Evolutionary conservation across 2,113 vertebrate species (phyloP), one percentile per base, ranked within the genome.

Genomic region (Charadrius vociferus): DNA sequence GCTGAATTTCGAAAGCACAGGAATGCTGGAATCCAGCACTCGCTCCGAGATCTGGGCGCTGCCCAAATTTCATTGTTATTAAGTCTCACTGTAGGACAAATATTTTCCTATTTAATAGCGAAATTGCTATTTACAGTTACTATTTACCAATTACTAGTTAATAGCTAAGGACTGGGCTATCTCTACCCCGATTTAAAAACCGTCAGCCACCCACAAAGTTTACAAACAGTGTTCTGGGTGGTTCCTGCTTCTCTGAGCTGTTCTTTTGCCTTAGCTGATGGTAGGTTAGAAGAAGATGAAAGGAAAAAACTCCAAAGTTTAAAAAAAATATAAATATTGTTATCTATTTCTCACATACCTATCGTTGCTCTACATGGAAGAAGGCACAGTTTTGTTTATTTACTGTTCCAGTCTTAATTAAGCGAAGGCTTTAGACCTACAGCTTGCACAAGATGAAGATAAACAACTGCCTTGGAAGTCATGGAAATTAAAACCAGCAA

Each of bases 361-460:
- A 52, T n/a, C 1, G 0, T 12, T 78, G 91, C 74, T 74, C 80
- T 79, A 36, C 85, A 59, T 26, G 87, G 86, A 47, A 89, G 62
- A 72, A 19, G 80, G 55, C 77, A 81, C 0, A 19, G 10, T 32
- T 94, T 29, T 88, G 90, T 92, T 95, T 97, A 83, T 97, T 89
- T 84, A 92, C 77, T 70, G 75, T 65, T 78, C 86, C 84, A 91
- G 55, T 4, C 61, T 92, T 94, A 88, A 97, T 96, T 86, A 96
- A 89, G 77, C 9, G 14, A 39, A 39, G 65, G 36, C 45, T 96
- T 90, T 19, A 81, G 77, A 87, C 79, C 86, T 85, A 50, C 65
- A 86, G 77, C 84, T 89, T 36, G 39, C 86, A 88, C 58, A 15
- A 87, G 87, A 94, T 79, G 78, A 66, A 77, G 87, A 93, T 11